Conservation (phyloP, 2,888 invertebrate genomes). For the Smittia sp. region DNA sequence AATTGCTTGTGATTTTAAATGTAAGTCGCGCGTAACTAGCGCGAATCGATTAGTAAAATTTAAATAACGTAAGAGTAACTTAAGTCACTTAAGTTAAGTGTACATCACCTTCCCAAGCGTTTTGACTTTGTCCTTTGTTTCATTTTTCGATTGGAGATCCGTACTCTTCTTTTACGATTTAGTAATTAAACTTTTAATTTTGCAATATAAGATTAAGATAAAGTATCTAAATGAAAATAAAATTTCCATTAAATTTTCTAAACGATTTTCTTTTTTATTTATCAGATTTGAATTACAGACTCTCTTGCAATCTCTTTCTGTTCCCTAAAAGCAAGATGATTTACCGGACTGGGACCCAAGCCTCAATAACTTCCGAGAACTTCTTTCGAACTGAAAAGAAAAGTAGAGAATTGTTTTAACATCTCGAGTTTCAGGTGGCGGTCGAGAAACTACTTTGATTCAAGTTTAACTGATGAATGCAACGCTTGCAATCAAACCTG, state of each 20-base stretch:
- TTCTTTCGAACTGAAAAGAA: constrained; percentile 64
- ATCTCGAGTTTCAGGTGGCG: too few species aligned
- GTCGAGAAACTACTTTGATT: too few species aligned
- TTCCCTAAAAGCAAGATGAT: constrained; percentile 31
- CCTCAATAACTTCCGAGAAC: constrained; percentile 61
- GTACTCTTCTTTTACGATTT: not conserved
- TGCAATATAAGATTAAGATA: not conserved
- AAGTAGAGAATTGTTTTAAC: too few species aligned
- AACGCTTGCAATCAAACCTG: too few species aligned
- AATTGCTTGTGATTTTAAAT: constrained; percentile 3
- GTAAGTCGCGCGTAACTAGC: not conserved
- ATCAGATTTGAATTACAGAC: not conserved
- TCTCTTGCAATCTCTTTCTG: too few species aligned
- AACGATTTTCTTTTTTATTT: not conserved
- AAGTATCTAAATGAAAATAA: not conserved
- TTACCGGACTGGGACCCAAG: constrained; percentile 69
- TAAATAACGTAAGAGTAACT: not conserved
- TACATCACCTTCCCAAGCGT: not conserved
- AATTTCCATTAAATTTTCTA: not conserved
- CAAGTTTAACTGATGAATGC: too few species aligned
- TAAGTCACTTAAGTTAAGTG: not conserved
- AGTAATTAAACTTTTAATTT: not conserved
- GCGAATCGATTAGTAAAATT: not conserved
- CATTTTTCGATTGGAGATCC: not conserved
- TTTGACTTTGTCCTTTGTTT: not conserved